Conservation (phyloP, 2,113 vertebrate genomes). For the Morone chrysops region DNA sequence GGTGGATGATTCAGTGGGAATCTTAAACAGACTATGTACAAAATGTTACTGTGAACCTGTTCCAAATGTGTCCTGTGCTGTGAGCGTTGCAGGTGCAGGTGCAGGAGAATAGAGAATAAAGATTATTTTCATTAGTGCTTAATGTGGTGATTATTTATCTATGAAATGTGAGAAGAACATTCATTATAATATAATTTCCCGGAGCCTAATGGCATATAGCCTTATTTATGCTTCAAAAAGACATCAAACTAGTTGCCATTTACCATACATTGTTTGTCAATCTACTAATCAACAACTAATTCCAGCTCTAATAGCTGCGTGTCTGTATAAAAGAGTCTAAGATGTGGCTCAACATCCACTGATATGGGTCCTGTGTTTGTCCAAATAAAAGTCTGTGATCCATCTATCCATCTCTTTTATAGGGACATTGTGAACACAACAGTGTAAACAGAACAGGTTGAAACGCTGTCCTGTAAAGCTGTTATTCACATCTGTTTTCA, state of each 20-base stretch:
- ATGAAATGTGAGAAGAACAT: neutral
- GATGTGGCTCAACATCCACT: neutral
- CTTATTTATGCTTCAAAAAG: neutral
- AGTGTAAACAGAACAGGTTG: slow-evolving; percentile 30
- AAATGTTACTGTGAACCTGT: neutral
- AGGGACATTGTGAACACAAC: neutral
- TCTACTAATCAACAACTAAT: neutral
- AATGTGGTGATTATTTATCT: neutral
- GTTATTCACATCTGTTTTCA: slow-evolving; percentile 42
- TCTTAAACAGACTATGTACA: neutral
- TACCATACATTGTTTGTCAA: too few species aligned
- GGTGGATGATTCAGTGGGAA: neutral
- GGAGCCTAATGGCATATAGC: neutral
- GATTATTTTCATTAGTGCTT: neutral
- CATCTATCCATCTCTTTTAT: neutral
- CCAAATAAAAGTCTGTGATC: neutral
- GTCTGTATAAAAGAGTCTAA: too few species aligned
- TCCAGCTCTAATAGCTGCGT: neutral
- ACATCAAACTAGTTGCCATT: neutral
- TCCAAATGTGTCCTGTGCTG: neutral
- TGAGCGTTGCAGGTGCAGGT: neutral
- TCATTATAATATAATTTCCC: neutral
- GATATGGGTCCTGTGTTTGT: neutral
- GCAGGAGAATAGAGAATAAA: neutral
- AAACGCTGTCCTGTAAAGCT: neutral